Percentiles rank a stretch among this genome's conserved stretches.
Conservation (phyloP, 2,113 vertebrate genomes). For the Hystrix brachyura region DNA sequence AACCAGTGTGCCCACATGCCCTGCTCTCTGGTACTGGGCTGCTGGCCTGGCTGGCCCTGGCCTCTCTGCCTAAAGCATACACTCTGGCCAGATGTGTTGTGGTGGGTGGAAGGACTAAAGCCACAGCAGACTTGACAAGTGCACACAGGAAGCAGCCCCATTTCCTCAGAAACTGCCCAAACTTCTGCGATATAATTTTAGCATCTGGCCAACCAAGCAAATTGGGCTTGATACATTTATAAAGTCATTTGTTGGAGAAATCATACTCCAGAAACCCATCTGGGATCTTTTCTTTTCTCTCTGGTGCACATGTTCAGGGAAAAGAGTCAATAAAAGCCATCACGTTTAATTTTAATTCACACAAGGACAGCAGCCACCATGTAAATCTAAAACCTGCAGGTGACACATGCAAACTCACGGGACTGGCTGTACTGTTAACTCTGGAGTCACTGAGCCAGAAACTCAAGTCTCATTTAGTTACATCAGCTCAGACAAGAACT, state of each 20-base stretch:
- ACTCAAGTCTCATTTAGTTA: not conserved
- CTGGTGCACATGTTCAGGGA: constrained; percentile 77
- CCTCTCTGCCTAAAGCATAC: constrained; percentile 64
- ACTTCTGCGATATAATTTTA: constrained; percentile 87
- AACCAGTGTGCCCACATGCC: not conserved
- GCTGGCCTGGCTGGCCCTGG: constrained; percentile 89
- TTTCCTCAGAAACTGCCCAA: constrained; percentile 82
- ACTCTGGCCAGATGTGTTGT: constrained; percentile 51
- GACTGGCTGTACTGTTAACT: not conserved
- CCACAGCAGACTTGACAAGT: constrained; percentile 53
- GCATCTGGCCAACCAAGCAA: constrained; percentile 69
- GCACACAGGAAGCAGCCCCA: constrained; percentile 69
- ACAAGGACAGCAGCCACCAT: constrained; percentile 74
- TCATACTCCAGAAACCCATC: constrained; percentile 81
- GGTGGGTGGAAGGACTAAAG: not conserved
- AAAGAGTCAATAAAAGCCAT: constrained; percentile 80
- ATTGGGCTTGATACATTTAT: constrained; percentile 79
- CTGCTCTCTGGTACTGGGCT: constrained; percentile 84
- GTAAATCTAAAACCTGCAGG: constrained; percentile 49
- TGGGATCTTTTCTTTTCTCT: constrained; percentile 81
- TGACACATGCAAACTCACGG: not conserved
- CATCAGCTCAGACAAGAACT: not conserved
- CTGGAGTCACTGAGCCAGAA: not conserved
- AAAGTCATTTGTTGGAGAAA: constrained; percentile 83
- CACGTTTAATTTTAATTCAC: constrained; percentile 78